Conservation (phyloP, 1,140 invertebrate species). For the Saccostrea echinata region DNA sequence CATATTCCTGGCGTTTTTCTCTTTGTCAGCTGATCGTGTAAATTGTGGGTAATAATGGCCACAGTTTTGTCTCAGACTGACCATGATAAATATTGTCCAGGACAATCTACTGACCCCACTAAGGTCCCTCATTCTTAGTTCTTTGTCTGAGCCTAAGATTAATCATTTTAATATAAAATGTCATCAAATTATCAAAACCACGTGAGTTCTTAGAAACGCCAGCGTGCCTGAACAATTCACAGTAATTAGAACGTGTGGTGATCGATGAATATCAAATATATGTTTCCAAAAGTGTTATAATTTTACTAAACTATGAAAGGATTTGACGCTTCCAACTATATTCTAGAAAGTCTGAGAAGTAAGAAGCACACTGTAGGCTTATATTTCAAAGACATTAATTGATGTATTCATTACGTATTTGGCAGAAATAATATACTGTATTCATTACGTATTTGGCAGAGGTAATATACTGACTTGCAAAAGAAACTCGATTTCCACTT, state of each 20-base stretch:
- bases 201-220: background rate
- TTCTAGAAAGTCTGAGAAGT: no score
- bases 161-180: slow-evolving; percentile 38
- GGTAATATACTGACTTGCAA: no score
- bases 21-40: slow-evolving; percentile 27
- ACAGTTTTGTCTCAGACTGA: background rate
- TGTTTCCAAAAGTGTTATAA: no score
- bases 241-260: background rate
- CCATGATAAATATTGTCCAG: slow-evolving; percentile 28
- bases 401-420: no score
- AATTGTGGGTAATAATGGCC: slow-evolving; percentile 24
- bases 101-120: background rate
- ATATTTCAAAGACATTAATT: no score
- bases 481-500: no score
- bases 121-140: background rate
- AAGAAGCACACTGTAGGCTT: no score
- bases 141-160: slow-evolving; percentile 15
- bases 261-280: no score
- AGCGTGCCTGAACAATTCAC: background rate
- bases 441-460: no score
- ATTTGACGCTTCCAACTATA: no score
- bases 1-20: slow-evolving; percentile 4
- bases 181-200: slow-evolving; percentile 2
- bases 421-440: no score
- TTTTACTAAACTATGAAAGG: no score